Conservation (phyloP, 2,797 vertebrate genomes). For the Sandelia bainsii region DNA sequence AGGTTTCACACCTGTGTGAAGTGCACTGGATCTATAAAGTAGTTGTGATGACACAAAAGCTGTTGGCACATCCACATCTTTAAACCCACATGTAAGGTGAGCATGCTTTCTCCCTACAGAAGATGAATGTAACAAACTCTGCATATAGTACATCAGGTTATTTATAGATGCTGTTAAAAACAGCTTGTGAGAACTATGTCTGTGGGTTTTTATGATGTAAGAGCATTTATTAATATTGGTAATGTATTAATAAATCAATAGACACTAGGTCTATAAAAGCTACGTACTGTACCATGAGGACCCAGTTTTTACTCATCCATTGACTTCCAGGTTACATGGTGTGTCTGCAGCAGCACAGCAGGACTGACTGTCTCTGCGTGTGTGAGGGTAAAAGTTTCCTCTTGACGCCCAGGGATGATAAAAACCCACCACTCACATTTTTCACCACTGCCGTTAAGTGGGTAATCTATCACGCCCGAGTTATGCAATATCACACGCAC, state of each 20-base stretch:
- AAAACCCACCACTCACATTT: constrained; percentile 69
- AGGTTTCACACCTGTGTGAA: too few relatives aligned
- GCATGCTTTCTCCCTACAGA: too few relatives aligned
- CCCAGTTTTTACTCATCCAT: not conserved
- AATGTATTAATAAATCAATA: not conserved
- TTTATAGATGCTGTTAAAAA: too few relatives aligned
- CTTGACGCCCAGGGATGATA: constrained; percentile 60
- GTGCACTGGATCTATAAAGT: too few relatives aligned
- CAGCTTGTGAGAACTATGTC: too few relatives aligned
- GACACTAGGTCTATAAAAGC: not conserved
- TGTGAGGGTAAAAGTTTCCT: constrained; percentile 55
- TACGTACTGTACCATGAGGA: not conserved
- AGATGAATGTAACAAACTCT: too few relatives aligned
- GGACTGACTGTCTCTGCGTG: constrained; percentile 11
- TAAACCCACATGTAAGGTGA: too few relatives aligned
- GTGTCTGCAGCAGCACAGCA: not conserved
- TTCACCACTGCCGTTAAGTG: constrained; percentile 72
- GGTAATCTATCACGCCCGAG: constrained; percentile 77
- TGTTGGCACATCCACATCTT: too few relatives aligned
- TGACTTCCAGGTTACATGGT: constrained; percentile 19
- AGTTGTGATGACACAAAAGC: too few relatives aligned
- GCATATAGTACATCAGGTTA: too few relatives aligned
- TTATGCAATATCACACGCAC: constrained; percentile 68
- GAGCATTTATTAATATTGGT: not conserved
- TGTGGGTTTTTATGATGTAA: not conserved